These are phyloP conservation scores for Trochalopteron elliotii DNA, from an alignment of 2,113 vertebrate genomes.

Conservation along the genomic window DNA sequence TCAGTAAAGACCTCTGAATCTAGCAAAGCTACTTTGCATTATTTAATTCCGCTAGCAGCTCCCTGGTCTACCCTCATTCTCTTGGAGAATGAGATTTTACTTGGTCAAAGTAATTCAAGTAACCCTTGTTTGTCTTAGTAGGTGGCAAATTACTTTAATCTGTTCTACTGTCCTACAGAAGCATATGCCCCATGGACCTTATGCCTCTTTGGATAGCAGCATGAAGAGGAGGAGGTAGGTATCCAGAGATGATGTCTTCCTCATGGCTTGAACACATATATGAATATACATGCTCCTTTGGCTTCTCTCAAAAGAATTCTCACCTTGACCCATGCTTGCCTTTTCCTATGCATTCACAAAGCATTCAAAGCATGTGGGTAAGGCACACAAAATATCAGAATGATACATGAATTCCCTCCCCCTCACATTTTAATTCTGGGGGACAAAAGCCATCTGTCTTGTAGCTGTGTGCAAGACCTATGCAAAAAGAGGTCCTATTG, in stretches of 20 bases:
- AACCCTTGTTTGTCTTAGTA: neutral
- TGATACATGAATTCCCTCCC: neutral
- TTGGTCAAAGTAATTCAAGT: neutral
- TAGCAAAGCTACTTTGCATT: neutral
- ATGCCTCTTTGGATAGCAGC: neutral
- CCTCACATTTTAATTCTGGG: neutral
- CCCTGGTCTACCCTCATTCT: neutral
- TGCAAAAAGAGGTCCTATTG: neutral
- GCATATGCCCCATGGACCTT: neutral
- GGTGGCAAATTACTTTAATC: neutral
- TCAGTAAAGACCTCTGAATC: neutral
- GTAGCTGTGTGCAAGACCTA: neutral
- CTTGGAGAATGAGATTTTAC: neutral
- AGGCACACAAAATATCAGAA: neutral
- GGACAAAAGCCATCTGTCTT: neutral
- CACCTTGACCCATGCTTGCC: neutral
- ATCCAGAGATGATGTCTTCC: neutral
- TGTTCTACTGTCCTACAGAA: neutral
- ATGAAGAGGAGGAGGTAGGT: neutral
- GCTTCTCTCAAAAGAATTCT: neutral
- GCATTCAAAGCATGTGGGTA: neutral
- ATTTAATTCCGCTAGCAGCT: neutral
- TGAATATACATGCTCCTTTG: neutral
- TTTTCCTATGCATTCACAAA: neutral
- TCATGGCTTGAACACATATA: neutral